Evolutionary conservation across 2,888 invertebrate species (phyloP), one percentile per base, ranked within the genome.

Genomic region (Drosophila tripunctata): DNA sequence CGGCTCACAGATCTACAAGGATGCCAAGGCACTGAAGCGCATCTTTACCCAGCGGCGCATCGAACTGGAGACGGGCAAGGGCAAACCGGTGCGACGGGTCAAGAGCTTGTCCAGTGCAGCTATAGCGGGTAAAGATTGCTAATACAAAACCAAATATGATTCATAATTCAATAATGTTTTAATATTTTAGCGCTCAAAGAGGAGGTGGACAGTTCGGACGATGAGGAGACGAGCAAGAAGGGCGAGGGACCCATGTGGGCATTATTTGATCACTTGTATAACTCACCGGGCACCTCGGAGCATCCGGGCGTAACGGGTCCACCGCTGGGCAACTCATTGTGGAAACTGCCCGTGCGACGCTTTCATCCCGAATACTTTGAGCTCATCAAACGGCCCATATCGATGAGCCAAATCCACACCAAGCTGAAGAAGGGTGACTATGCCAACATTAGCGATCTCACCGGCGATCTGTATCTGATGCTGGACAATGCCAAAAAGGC

Each of bases 331-430:
- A 98, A 98, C 88, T 97, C 98, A 0, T 97, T 99, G 92, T 95
- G 96, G 94, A 96, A 96, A 87, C 92, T 99, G 58, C 99, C 99
- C 0, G 97, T 96, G 5, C 95, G 95, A 41, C 93, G 98, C 58
- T 95, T 95, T 74, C 98, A 99, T 92, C 97, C 99, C 0, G 99
- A 99, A 92, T 99, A 99, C 91, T 99, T 98, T 92, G 96, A 96
- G 82, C 97, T 98, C 90, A 99, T 99, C 50, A 97, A 97, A 89
- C 96, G 96, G 88, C 99, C 99, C 0, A 95, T 99, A 78, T 98
- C 99, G 0, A 92, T 99, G 86, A 95, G 96, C 77, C 98, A 98
- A 92, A 98, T 99, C 65, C 94, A 95, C 75, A 95, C 94, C 58
- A 97, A 96, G 90, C 93, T 97, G n/a, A 93, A 95, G 84, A 94